phyloP scores from a whole-genome alignment of 2,113 vertebrate genomes.

The Ginglymostoma cirratum region DNA sequence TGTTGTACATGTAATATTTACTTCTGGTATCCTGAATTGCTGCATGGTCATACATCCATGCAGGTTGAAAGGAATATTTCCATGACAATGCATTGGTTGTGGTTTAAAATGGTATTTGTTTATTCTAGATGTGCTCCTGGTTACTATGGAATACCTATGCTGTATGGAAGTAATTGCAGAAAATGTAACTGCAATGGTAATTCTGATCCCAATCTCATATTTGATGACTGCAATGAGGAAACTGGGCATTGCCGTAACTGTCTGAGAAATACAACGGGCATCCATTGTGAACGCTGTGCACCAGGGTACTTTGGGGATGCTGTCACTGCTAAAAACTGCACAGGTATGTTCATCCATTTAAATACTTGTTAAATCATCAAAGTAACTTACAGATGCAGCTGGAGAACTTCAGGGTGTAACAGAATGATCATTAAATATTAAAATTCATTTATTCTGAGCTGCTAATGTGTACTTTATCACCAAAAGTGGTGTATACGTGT shows the following conservation, averaged over 20 bases:
- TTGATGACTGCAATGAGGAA: constrained; percentile 86
- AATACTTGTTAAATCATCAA: background rate
- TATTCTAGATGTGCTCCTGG: constrained; percentile 82
- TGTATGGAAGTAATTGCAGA: constrained; percentile 72
- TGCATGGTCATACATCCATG: background rate
- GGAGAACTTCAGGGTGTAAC: background rate
- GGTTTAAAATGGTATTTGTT: constrained; percentile 38
- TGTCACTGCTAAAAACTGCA: constrained; percentile 74
- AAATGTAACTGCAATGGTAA: constrained; percentile 93
- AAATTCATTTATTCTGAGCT: background rate
- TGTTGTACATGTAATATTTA: background rate
- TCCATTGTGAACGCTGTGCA: constrained; percentile 78
- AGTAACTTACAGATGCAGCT: background rate
- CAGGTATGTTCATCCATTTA: constrained; percentile 58
- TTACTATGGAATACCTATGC: constrained; percentile 88
- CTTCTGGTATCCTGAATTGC: background rate
- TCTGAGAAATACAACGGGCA: constrained; percentile 74
- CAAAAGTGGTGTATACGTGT: background rate
- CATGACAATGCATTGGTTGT: background rate
- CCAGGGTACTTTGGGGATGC: constrained; percentile 84
- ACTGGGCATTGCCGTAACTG: constrained; percentile 86
- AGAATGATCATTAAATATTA: background rate
- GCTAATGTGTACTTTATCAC: background rate
- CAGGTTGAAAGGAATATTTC: background rate
- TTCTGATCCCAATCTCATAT: constrained; percentile 89